Percentiles rank a stretch among this genome's conserved stretches.
phyloP scores from a whole-genome alignment of 1,140 invertebrate genomes.

The Drosophila eugracilis region DNA sequence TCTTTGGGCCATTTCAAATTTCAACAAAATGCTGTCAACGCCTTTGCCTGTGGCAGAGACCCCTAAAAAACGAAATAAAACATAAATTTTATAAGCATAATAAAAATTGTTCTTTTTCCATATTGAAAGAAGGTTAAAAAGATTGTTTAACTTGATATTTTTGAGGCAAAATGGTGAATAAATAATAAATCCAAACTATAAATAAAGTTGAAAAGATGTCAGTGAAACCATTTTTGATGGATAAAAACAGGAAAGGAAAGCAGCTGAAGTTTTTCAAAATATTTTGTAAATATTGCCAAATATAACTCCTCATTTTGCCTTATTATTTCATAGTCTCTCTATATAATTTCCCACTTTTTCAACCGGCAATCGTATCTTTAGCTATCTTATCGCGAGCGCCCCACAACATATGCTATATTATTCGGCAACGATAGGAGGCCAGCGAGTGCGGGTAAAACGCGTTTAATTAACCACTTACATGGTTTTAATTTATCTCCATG shows the following conservation, averaged over 20 bases:
- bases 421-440: constrained; percentile 32
- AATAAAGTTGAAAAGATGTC: no score
- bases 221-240: no score
- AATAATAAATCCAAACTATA: no score
- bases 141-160: no score
- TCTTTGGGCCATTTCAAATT: constrained; percentile 45
- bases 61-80: constrained; percentile 5
- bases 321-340: no score
- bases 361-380: background rate
- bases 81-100: constrained; percentile 7
- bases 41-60: constrained; percentile 33
- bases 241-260: no score
- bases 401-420: constrained; percentile 77
- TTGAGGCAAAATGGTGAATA: no score
- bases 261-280: no score
- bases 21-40: constrained; percentile 75
- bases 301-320: constrained; percentile 16
- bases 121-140: no score
- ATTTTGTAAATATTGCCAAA: background rate
- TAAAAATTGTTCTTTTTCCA: constrained; percentile 3
- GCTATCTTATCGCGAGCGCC: constrained; percentile 63
- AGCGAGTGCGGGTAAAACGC: constrained; percentile 27
- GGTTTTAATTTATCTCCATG: constrained; percentile 71
- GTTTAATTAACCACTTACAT: constrained; percentile 84
- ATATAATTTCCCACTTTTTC: background rate